Percentiles rank a stretch among this genome's conserved stretches.
Evolutionary conservation across 2,888 invertebrate species (phyloP).

Genomic region (Thyatira batis): DNA sequence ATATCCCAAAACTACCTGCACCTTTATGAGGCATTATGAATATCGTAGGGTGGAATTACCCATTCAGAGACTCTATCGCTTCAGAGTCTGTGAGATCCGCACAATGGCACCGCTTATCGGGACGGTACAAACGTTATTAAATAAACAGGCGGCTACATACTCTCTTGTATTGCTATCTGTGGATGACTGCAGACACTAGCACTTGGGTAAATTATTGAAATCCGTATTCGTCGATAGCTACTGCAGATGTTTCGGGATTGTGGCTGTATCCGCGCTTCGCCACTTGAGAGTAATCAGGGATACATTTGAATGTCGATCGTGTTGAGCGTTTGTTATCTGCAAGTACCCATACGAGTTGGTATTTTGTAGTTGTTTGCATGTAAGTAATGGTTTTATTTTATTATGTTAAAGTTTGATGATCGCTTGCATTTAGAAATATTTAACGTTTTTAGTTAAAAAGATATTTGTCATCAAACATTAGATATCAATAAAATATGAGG

Average conservation of each 20-base stretch:
- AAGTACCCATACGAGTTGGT: too few relatives aligned
- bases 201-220: conserved; percentile 56
- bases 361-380: background rate
- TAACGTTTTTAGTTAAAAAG: too few relatives aligned
- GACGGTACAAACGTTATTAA: conserved; percentile 69
- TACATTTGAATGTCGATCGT: background rate
- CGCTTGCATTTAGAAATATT: too few relatives aligned
- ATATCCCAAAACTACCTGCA: conserved; percentile 2
- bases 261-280: conserved; percentile 3
- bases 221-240: conserved; percentile 42
- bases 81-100: conserved; percentile 39
- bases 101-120: conserved; percentile 70
- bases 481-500: too few relatives aligned
- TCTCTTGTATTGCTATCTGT: conserved; percentile 47
- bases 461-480: too few relatives aligned
- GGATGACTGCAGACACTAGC: conserved; percentile 43
- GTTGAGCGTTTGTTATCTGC: background rate
- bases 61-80: conserved; percentile 17
- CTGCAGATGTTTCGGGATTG: conserved; percentile 39
- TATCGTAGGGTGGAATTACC: conserved; percentile 4
- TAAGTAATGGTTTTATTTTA: too few relatives aligned
- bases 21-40: conserved; percentile 6
- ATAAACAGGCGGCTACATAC: conserved; percentile 65
- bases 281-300: background rate
- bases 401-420: too few relatives aligned